Base-by-base conservation (phyloP, 2,113 vertebrate species). In the Tragelaphus strepsiceros region DNA sequence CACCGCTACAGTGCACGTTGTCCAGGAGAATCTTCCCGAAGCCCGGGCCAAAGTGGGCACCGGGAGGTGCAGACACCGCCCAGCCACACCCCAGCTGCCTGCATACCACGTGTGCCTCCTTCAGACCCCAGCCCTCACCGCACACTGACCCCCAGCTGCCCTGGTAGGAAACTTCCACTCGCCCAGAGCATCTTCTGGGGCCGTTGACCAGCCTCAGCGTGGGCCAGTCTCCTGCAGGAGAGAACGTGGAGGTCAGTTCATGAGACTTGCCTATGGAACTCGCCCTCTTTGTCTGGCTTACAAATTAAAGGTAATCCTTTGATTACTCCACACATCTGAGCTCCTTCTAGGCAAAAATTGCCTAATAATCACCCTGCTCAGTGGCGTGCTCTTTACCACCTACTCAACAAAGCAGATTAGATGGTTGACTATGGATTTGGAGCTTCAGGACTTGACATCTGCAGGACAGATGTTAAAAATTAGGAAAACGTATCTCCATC, bases 151-250 rank as follows among this genome's bases (percentile, higher is more conserved):
- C 97, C 87, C 96, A 98, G 15, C 62, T 89, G 7, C 96, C 97
- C 32, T 86, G 85, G 86, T 98, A 94, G 91, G 32, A 97, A 51
- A 98, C 84, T 39, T 98, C 97, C 43, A 97, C 98, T 7, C 95
- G 39, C 3, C 95, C 99, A 0, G 95, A 98, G 97, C 99, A 98
- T 1, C 59, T 92, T 10, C 97, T 35, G 0, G 61, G 97, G 54
- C 97, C 97, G 0, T 85, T 91, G 8, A 93, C 88, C 17, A 98
- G 88, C 67, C 91, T 93, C 87, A 98, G 98, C 0, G 81, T 62
- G 0, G 80, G 88, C 92, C 51, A 39, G 22, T 8, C 56, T n/a
- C 86, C 96, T 97, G 80, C 0, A 3, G 62, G 90, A 7, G 62
- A 0, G 3, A 58, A 92, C 26, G 3, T 15, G 8, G 12, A 32